A percentile compares a stretch with the other conserved stretches of the same genome.
Conservation (phyloP, 2,888 invertebrate genomes). For the Keiferia lycopersicella region DNA sequence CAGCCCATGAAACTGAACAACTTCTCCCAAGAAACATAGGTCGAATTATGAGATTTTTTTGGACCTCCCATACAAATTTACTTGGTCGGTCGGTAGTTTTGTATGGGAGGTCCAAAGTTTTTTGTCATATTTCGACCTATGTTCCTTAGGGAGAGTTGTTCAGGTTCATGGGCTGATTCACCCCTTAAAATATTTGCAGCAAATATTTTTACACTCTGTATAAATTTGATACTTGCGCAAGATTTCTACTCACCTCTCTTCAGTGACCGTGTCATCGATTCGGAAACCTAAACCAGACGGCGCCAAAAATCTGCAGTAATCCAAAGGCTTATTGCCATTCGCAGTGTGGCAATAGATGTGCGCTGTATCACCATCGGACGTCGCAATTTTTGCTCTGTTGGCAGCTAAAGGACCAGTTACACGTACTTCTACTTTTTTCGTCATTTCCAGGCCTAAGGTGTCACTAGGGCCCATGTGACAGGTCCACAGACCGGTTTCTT, state of each 20-base stretch:
- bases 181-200: no score
- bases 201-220: no score
- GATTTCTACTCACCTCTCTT: conserved; percentile 60
- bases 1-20: no score
- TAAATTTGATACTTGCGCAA: no score
- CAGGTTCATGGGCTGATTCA: no score
- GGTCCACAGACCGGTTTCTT: conserved; percentile 68
- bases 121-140: no score
- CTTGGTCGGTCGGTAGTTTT: no score
- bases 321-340: conserved; percentile 61
- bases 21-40: no score
- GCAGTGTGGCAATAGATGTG: conserved; percentile 70
- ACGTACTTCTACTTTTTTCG: conserved; percentile 56
- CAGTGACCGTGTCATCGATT: conserved; percentile 61
- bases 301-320: conserved; percentile 73
- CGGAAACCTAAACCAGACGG: conserved; percentile 65
- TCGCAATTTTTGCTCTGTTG: conserved; percentile 45
- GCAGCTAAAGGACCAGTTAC: conserved; percentile 73
- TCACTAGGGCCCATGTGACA: conserved; percentile 73
- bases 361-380: conserved; percentile 43
- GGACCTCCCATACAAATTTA: no score
- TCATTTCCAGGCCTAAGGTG: conserved; percentile 59
- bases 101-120: no score
- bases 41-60: no score
- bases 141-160: no score